Percentiles rank a stretch among this genome's conserved stretches.
These are phyloP conservation scores for Gorsachius magnificus DNA, from an alignment of 2,797 vertebrate species.

Conservation along the genomic window DNA sequence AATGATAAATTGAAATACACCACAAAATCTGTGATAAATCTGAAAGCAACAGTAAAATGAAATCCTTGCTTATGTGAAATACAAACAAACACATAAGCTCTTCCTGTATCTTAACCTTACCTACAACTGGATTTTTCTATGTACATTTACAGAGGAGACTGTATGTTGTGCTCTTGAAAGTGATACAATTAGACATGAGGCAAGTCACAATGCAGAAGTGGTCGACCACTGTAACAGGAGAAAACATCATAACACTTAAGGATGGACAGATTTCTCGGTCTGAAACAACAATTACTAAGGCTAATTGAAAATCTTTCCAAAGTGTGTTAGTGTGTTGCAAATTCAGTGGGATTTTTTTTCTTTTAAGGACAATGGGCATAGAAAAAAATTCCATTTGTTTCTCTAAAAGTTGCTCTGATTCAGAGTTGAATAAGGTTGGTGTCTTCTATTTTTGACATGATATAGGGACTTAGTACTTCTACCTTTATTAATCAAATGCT, in stretches of 20 bases:
- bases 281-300: neutral
- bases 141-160: neutral
- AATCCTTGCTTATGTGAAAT: neutral
- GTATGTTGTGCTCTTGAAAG: neutral
- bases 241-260: neutral
- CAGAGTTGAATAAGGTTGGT: neutral
- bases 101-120: neutral
- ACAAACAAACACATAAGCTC: neutral
- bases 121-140: neutral
- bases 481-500: neutral
- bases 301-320: neutral
- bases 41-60: neutral
- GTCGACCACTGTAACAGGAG: fast-evolving
- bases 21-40: neutral
- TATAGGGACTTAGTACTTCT: neutral
- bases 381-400: neutral
- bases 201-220: neutral
- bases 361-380: neutral
- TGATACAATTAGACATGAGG: neutral
- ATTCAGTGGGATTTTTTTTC: neutral
- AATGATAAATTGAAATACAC: neutral
- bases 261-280: neutral
- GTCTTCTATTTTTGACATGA: neutral
- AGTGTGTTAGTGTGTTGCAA: neutral
- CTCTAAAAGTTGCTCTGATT: neutral